Evolutionary conservation across 1,140 invertebrate genomes (phyloP).

Genomic region (Aphaenogaster floridana): DNA sequence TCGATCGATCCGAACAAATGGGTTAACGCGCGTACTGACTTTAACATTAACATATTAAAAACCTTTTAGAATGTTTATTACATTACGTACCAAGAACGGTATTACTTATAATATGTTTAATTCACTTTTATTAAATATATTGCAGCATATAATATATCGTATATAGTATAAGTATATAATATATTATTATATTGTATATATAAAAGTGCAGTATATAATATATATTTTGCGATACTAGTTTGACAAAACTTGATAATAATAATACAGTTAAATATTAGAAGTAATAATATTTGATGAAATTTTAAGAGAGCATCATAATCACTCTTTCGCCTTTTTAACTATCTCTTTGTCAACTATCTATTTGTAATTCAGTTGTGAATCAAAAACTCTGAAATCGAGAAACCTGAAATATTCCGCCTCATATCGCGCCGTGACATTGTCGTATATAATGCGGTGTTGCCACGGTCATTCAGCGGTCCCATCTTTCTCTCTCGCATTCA

Average conservation of each 20-base stretch:
- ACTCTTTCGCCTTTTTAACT: neutral
- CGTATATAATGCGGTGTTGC: neutral
- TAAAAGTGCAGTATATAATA: neutral
- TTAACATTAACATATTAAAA: conserved; percentile 50
- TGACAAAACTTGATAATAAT: neutral
- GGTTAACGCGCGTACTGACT: conserved; percentile 41
- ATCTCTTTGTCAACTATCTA: neutral
- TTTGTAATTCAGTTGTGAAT: neutral
- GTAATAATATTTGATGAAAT: neutral
- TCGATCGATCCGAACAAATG: conserved; percentile 64
- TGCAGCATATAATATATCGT: conserved; percentile 4
- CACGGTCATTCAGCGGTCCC: neutral
- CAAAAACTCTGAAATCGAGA: neutral
- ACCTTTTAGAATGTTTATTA: conserved; percentile 23
- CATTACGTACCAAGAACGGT: neutral
- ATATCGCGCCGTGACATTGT: neutral
- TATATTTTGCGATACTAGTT: neutral
- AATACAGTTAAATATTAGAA: neutral
- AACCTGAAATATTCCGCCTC: neutral
- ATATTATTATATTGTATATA: neutral
- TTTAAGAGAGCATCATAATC: neutral
- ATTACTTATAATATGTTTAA: neutral
- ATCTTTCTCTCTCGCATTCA: conserved; percentile 40
- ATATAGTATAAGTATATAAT: neutral
- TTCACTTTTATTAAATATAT: neutral